Conservation (phyloP, 2,113 vertebrate genomes). For the Sitta europaea region DNA sequence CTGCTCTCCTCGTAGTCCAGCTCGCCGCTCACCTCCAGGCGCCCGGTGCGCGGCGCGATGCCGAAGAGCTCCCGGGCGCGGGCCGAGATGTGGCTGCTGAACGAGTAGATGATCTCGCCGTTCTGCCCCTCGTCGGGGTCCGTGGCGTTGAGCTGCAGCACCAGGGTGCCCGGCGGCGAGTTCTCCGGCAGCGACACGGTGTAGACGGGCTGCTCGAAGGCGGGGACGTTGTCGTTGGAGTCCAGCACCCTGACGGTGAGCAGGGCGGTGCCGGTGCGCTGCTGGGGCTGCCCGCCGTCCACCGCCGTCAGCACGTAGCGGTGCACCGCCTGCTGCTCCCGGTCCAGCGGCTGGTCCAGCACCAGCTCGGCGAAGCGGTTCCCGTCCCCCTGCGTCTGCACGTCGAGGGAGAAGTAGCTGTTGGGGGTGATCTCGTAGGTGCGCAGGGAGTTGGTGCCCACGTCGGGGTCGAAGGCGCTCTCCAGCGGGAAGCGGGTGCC, state of each 20-base stretch:
- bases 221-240: conserved; percentile 96
- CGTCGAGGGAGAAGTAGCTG: conserved; percentile 92
- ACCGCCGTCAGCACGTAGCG: conserved; percentile 95
- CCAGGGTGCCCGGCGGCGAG: conserved; percentile 87
- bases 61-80: conserved; percentile 90
- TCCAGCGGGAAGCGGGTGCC: conserved; percentile 95
- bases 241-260: conserved; percentile 92
- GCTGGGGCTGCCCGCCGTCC: conserved; percentile 88
- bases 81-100: conserved; percentile 92
- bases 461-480: conserved; percentile 96
- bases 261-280: conserved; percentile 92
- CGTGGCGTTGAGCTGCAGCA: conserved; percentile 94
- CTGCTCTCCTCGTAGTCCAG: conserved; percentile 94
- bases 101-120: conserved; percentile 92
- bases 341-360: conserved; percentile 89
- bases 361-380: conserved; percentile 95
- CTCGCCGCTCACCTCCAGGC: conserved; percentile 90
- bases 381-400: conserved; percentile 94
- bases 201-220: conserved; percentile 94
- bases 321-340: conserved; percentile 94
- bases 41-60: conserved; percentile 86
- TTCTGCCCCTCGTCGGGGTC: conserved; percentile 93
- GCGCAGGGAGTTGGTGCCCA: conserved; percentile 93
- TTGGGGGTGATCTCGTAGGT: conserved; percentile 96
- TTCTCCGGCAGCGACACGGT: conserved; percentile 90